Conservation (phyloP, 2,113 vertebrate genomes). For the Motacilla tschutschensis region DNA sequence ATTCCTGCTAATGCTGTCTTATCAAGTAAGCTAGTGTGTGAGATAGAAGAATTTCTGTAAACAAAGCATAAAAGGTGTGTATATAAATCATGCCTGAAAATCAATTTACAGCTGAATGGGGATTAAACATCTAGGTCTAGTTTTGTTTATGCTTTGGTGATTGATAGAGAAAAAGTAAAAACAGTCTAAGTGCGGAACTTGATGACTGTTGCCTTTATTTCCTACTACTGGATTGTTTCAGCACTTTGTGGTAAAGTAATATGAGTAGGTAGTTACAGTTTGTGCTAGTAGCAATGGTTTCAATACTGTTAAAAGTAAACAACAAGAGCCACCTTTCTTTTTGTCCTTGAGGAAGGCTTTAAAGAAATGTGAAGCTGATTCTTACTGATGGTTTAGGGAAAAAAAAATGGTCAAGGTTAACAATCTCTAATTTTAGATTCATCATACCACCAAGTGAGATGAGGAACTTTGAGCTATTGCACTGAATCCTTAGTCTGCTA, state of each 20-base stretch:
- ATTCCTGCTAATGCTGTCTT: neutral
- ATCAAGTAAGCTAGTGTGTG: neutral
- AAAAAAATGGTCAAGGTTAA: neutral
- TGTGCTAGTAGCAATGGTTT: neutral
- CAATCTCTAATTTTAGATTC: neutral
- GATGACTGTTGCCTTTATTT: neutral
- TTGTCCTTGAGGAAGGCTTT: neutral
- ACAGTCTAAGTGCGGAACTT: neutral
- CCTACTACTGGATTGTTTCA: neutral
- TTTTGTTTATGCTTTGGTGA: neutral
- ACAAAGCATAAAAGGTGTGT: neutral
- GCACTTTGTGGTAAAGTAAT: neutral
- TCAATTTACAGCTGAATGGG: neutral
- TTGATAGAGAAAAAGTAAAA: neutral
- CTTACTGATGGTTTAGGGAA: neutral
- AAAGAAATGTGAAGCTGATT: neutral
- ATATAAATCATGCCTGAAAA: conserved; percentile 6
- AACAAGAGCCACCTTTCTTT: neutral
- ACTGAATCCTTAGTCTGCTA: neutral
- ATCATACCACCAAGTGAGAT: neutral
- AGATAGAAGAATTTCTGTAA: conserved; percentile 11
- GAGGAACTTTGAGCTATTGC: neutral
- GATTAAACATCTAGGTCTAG: neutral
- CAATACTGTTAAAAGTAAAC: neutral
- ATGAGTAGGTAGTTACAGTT: neutral